phyloP scores from a whole-genome alignment of 2,797 vertebrate species.

The Thripadectes ignobilis region DNA sequence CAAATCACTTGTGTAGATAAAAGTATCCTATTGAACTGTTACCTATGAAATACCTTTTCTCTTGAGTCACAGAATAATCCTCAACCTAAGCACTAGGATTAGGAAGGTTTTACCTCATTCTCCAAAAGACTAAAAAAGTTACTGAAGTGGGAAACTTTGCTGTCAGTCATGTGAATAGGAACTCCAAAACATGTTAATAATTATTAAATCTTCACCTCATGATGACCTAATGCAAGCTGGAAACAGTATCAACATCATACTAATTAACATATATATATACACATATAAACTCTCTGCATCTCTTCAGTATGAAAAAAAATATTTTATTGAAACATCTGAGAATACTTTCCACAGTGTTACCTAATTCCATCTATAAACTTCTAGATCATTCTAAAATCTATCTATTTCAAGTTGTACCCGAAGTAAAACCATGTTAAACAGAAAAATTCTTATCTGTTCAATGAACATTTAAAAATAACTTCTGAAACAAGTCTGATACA shows the following conservation, averaged over 20 bases:
- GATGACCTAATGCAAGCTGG: background rate
- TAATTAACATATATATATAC: background rate
- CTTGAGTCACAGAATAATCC: background rate
- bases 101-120: constrained; percentile 39
- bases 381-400: background rate
- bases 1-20: background rate
- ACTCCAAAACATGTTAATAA: background rate
- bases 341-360: background rate
- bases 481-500: background rate
- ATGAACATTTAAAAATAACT: background rate
- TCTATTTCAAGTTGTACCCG: background rate
- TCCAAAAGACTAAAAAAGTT: background rate
- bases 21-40: background rate
- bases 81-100: constrained; percentile 5
- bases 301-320: background rate
- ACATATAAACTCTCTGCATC: background rate
- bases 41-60: background rate
- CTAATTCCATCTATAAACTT: background rate
- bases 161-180: background rate
- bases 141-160: background rate
- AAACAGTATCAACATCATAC: background rate
- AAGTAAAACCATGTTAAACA: background rate
- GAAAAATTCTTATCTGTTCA: background rate
- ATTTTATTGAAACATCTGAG: background rate
- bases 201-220: background rate